A percentile compares a stretch with the other conserved stretches of the same genome.
phyloP scores from a whole-genome alignment of 2,113 vertebrate species.

The Cololabis saira region DNA sequence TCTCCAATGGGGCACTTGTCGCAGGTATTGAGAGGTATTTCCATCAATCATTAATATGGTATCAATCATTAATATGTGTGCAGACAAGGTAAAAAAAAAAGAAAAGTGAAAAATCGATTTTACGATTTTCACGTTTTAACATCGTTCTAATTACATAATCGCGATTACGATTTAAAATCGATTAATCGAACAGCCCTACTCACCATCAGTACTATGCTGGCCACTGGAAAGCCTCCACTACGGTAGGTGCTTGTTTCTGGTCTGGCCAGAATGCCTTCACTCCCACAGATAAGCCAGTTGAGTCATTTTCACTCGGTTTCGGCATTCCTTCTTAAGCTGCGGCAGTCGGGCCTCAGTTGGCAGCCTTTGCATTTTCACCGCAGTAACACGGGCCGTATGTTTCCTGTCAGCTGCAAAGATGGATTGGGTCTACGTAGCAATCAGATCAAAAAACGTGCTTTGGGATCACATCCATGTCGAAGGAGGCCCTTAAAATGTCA shows the following conservation, averaged over 20 bases:
- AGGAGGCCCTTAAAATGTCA: slow-evolving; percentile 48
- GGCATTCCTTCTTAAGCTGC: slow-evolving; percentile 32
- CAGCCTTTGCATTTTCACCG: slow-evolving; percentile 9
- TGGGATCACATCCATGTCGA: slow-evolving; percentile 10
- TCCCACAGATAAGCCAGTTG: slow-evolving; percentile 34
- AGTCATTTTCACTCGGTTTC: slow-evolving; percentile 34
- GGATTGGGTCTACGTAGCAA: slow-evolving; percentile 32
- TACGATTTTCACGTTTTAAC: too few species aligned
- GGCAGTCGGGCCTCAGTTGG: slow-evolving; percentile 27
- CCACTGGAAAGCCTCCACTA: slow-evolving; percentile 10
- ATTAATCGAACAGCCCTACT: too few species aligned
- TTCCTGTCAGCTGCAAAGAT: slow-evolving; percentile 35
- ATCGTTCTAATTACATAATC: too few species aligned
- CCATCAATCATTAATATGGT: too few species aligned
- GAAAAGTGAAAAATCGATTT: too few species aligned
- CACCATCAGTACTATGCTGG: slow-evolving; percentile 5
- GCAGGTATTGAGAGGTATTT: too few species aligned
- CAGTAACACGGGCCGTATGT: slow-evolving; percentile 45
- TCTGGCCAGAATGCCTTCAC: slow-evolving; percentile 28
- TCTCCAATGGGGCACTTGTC: too few species aligned
- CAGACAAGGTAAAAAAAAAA: too few species aligned
- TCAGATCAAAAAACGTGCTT: slow-evolving; percentile 41
- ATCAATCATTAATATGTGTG: too few species aligned
- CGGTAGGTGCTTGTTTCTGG: slow-evolving; percentile 41
- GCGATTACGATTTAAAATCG: too few species aligned